These are phyloP conservation scores for Alcedo atthis DNA, from an alignment of 2,797 vertebrate species.

Conservation along the genomic window DNA sequence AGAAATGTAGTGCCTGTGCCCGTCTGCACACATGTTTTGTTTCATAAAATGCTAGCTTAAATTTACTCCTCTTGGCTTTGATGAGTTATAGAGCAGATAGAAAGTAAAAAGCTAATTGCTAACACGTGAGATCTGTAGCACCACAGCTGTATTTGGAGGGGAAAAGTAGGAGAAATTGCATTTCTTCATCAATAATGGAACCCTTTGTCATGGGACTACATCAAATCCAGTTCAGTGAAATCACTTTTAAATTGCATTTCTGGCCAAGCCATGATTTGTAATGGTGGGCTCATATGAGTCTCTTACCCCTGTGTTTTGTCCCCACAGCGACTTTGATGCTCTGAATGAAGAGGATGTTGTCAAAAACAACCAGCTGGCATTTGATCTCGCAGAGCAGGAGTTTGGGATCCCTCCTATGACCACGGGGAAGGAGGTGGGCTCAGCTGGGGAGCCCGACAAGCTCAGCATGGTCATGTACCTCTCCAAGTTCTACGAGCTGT, in stretches of 20 bases:
- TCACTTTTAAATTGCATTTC: background rate
- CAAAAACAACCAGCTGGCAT: conserved; percentile 91
- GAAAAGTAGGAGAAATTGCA: background rate
- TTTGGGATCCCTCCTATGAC: conserved; percentile 89
- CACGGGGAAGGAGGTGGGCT: conserved; percentile 85
- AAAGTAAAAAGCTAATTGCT: background rate
- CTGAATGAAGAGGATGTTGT: conserved; percentile 86
- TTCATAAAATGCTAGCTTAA: background rate
- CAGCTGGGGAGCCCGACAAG: conserved; percentile 84
- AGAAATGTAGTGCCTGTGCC: background rate
- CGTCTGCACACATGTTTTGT: background rate
- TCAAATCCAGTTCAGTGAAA: background rate
- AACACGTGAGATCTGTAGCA: background rate
- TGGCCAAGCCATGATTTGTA: background rate
- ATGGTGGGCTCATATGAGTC: accelerated
- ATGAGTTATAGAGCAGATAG: background rate
- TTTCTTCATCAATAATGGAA: background rate
- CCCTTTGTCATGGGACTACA: background rate
- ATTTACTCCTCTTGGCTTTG: background rate
- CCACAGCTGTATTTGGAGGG: background rate
- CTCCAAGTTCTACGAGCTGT: conserved; percentile 96
- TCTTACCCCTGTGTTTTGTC: background rate
- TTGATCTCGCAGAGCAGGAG: conserved; percentile 90
- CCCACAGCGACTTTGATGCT: conserved; percentile 88
- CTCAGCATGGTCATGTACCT: conserved; percentile 90